Evolutionary conservation across 1,140 invertebrate species (phyloP).

Genomic region (Hyles euphorbiae): DNA sequence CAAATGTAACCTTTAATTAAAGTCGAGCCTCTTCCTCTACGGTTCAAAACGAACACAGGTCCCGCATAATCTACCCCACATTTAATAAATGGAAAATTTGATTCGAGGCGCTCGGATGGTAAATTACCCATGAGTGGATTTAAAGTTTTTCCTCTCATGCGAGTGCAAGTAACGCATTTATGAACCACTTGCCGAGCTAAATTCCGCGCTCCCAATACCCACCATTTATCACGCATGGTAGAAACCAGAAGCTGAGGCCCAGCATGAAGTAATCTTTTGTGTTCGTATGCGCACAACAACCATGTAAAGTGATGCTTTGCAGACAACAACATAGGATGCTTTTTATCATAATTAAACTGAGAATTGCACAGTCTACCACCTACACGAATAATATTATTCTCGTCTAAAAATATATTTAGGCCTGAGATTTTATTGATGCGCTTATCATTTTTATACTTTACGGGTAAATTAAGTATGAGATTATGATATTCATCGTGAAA

Average conservation of each 20-base stretch:
- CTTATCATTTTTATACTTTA: too few relatives aligned
- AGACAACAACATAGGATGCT: constrained; percentile 15
- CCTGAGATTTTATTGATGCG: background rate
- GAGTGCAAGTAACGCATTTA: constrained; percentile 12
- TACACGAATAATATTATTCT: constrained; percentile 12
- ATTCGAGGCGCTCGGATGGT: background rate
- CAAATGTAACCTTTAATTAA: constrained; percentile 11
- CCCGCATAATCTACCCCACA: constrained; percentile 1
- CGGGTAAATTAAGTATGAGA: too few relatives aligned
- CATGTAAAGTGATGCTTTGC: constrained; percentile 3
- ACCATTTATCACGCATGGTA: constrained; percentile 9
- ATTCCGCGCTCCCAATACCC: constrained; percentile 9
- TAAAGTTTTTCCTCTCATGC: constrained; percentile 1
- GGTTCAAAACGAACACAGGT: constrained; percentile 1
- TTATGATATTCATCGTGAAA: too few relatives aligned
- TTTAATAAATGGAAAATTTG: background rate
- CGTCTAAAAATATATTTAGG: constrained; percentile 8
- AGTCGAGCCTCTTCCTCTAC: constrained; percentile 3
- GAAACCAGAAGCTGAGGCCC: constrained; percentile 9
- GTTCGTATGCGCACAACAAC: constrained; percentile 1
- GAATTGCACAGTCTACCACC: constrained; percentile 10
- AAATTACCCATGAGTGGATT: constrained; percentile 13
- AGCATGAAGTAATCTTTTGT: constrained; percentile 8
- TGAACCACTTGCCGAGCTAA: constrained; percentile 12
- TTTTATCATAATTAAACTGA: constrained; percentile 2